Evolutionary conservation across 2,113 vertebrate genomes (phyloP).

Genomic region (Meriones unguiculatus): DNA sequence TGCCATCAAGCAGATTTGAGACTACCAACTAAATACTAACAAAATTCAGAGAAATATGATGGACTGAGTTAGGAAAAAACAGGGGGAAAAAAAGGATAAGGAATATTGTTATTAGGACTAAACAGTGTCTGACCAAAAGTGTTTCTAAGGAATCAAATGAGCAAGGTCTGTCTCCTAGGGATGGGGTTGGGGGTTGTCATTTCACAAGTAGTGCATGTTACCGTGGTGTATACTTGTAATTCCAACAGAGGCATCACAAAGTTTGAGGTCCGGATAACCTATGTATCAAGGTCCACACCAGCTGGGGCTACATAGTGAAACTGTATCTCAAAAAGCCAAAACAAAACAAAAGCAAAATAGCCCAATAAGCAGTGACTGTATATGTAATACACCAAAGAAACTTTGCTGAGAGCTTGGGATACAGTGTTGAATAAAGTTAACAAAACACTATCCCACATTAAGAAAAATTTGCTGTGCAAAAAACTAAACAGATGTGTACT

Average conservation of each 20-base stretch:
- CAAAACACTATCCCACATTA: constrained; percentile 22
- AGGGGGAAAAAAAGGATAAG: neutral
- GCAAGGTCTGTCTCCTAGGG: neutral
- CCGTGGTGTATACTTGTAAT: neutral
- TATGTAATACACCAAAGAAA: neutral
- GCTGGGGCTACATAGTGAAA: neutral
- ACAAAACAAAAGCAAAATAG: neutral
- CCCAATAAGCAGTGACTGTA: neutral
- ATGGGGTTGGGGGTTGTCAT: neutral
- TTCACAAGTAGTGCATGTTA: constrained; percentile 5
- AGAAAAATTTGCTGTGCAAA: constrained; percentile 24
- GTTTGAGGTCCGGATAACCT: neutral
- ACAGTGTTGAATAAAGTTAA: constrained; percentile 28
- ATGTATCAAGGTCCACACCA: neutral
- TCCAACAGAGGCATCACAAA: neutral
- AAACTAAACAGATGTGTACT: neutral
- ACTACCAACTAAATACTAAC: neutral
- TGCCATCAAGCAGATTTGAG: neutral
- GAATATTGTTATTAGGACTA: constrained; percentile 19
- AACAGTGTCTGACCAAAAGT: neutral
- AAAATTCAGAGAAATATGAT: neutral
- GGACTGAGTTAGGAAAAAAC: neutral
- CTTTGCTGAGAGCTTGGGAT: neutral
- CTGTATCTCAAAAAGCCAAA: neutral
- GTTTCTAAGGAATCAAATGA: neutral